Evolutionary conservation across 2,888 invertebrate species (phyloP).

Genomic region (Sphaerophoria rueppellii): DNA sequence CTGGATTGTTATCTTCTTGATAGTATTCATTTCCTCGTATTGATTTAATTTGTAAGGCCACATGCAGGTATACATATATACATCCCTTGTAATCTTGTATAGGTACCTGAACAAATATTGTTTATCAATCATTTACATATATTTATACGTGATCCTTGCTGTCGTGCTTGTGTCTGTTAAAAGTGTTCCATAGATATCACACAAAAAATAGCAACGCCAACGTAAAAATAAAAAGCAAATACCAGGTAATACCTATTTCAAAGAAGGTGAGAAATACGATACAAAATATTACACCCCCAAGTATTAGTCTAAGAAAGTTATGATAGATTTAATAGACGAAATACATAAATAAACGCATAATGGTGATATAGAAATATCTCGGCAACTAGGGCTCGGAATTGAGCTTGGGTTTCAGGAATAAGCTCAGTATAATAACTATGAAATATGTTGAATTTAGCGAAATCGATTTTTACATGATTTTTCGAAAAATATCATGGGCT

Average conservation of each 20-base stretch:
- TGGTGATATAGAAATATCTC: no score
- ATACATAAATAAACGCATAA: no score
- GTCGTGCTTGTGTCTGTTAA: constrained; percentile 18
- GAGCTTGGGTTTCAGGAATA: no score
- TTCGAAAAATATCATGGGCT: no score
- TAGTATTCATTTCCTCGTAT: not conserved
- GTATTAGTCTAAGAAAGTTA: no score
- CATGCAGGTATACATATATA: no score
- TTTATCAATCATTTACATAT: constrained; percentile 65
- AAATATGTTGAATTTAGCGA: no score
- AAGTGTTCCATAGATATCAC: not conserved
- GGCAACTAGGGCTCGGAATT: no score
- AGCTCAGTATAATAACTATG: no score
- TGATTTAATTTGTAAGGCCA: not conserved
- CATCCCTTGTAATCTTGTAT: not conserved
- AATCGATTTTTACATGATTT: no score
- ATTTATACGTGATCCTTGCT: constrained; percentile 44
- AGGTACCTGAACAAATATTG: constrained; percentile 22
- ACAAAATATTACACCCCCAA: constrained; percentile 48
- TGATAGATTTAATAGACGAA: no score
- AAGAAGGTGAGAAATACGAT: constrained; percentile 52
- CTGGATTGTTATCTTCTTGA: no score
- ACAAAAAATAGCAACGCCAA: constrained; percentile 7
- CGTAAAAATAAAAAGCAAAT: constrained; percentile 11
- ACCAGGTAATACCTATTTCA: constrained; percentile 11